Percentiles rank a stretch among this genome's conserved stretches.
These are phyloP conservation scores for Trogon melanurus DNA, from an alignment of 2,113 vertebrate species.

Conservation along the genomic window DNA sequence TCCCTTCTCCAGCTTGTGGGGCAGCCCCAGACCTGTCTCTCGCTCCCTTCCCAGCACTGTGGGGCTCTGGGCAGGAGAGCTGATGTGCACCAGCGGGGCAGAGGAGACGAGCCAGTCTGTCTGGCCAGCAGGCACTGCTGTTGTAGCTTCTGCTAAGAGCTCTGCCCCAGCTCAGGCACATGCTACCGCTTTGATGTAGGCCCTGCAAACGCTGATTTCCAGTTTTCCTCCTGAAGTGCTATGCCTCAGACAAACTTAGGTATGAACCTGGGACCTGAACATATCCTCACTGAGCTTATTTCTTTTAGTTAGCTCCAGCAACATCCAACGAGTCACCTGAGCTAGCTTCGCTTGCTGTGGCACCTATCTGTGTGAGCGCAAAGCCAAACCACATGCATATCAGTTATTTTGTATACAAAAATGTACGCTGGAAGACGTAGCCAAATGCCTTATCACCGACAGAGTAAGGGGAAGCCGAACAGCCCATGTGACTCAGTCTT, in stretches of 20 bases:
- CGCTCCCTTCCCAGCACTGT: background rate
- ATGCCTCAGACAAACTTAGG: background rate
- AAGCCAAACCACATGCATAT: background rate
- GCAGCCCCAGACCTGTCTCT: background rate
- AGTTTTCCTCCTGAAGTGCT: background rate
- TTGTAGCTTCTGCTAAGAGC: background rate
- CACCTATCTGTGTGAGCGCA: background rate
- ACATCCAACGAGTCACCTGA: background rate
- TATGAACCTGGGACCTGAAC: background rate
- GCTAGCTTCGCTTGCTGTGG: background rate
- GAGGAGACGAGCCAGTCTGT: background rate
- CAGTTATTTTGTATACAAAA: background rate
- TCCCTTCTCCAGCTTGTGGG: background rate
- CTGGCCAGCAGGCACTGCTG: background rate
- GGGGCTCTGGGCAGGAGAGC: background rate
- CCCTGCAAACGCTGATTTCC: background rate
- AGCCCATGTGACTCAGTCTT: background rate
- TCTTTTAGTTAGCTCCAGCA: background rate
- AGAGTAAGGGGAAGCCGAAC: background rate
- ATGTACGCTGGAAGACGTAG: background rate
- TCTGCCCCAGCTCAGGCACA: background rate
- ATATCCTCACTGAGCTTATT: background rate
- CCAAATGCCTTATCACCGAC: background rate
- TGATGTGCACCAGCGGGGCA: fast-evolving
- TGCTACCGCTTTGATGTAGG: background rate